Percentiles rank a stretch among this genome's conserved stretches.
Evolutionary conservation across 2,888 invertebrate genomes (phyloP).

Genomic region (Anthrax anthrax): DNA sequence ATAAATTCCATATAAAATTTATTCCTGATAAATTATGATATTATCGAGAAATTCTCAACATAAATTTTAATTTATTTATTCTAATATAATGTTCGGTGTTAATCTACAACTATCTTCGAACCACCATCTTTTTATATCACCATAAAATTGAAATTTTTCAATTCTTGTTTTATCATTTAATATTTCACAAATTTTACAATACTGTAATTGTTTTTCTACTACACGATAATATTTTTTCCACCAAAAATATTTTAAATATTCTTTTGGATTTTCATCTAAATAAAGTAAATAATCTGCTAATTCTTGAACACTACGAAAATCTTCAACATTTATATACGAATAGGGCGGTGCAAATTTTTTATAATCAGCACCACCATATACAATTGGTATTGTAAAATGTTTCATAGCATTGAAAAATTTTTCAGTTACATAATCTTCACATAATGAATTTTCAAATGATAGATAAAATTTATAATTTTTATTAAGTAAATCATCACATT

Average conservation of each 20-base stretch:
- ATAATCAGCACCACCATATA: slow-evolving; percentile 54
- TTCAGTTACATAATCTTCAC: slow-evolving; percentile 55
- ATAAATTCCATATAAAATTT: too few species aligned
- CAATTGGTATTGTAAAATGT: slow-evolving; percentile 38
- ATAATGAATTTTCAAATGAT: slow-evolving; percentile 52
- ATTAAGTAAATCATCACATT: slow-evolving; percentile 32
- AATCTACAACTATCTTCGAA: slow-evolving; percentile 22
- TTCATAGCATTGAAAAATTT: slow-evolving; percentile 31
- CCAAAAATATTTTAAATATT: slow-evolving; percentile 49
- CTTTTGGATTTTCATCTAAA: slow-evolving; percentile 33
- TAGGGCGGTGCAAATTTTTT: slow-evolving; percentile 41
- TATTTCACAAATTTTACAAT: slow-evolving; percentile 26
- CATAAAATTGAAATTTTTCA: slow-evolving; percentile 22
- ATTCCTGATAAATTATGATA: too few species aligned
- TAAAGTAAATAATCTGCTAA: slow-evolving; percentile 42
- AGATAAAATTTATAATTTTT: slow-evolving; percentile 53
- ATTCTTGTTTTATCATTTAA: slow-evolving; percentile 19
- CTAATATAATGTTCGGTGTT: slow-evolving; percentile 18
- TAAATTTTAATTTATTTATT: too few species aligned
- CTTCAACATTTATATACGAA: slow-evolving; percentile 50
- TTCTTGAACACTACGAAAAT: slow-evolving; percentile 40
- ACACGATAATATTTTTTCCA: slow-evolving; percentile 43
- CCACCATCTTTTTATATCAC: slow-evolving; percentile 29
- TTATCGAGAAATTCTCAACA: too few species aligned
- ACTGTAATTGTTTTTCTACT: slow-evolving; percentile 15